Conservation (phyloP, 2,113 vertebrate species). For the Sphyrna mokarran region DNA sequence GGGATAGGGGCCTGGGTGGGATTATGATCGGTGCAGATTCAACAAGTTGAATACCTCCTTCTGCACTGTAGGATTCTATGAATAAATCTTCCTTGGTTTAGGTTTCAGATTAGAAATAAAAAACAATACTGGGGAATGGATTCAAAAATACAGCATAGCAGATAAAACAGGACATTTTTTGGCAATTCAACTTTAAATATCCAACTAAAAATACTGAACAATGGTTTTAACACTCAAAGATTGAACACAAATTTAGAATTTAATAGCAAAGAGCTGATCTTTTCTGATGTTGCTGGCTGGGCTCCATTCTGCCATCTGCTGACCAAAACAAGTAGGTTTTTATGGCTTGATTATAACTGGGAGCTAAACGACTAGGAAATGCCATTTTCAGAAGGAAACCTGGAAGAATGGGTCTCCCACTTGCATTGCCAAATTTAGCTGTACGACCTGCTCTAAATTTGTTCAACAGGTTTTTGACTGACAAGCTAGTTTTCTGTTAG, state of each 20-base stretch:
- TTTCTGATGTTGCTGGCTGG: not conserved
- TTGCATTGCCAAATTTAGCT: too few relatives aligned
- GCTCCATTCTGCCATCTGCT: constrained; percentile 31
- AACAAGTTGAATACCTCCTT: too few relatives aligned
- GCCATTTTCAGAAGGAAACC: not conserved
- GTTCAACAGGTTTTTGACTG: too few relatives aligned
- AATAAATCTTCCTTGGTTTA: not conserved
- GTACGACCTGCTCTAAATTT: too few relatives aligned
- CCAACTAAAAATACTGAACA: not conserved
- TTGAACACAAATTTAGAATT: not conserved
- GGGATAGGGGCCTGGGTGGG: too few relatives aligned
- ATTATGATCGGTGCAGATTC: too few relatives aligned
- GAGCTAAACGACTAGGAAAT: not conserved
- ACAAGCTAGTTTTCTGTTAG: too few relatives aligned
- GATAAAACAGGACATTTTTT: not conserved
- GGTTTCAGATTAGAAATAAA: not conserved
- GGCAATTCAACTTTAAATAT: not conserved
- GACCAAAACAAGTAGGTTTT: not conserved
- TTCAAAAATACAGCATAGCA: not conserved
- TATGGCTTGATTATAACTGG: not conserved
- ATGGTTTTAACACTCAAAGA: not conserved
- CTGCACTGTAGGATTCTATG: too few relatives aligned
- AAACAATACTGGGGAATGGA: not conserved
- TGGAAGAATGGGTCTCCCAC: not conserved
- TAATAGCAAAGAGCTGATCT: not conserved